Conservation (phyloP, 2,113 vertebrate species). For the Saguinus imperator region DNA sequence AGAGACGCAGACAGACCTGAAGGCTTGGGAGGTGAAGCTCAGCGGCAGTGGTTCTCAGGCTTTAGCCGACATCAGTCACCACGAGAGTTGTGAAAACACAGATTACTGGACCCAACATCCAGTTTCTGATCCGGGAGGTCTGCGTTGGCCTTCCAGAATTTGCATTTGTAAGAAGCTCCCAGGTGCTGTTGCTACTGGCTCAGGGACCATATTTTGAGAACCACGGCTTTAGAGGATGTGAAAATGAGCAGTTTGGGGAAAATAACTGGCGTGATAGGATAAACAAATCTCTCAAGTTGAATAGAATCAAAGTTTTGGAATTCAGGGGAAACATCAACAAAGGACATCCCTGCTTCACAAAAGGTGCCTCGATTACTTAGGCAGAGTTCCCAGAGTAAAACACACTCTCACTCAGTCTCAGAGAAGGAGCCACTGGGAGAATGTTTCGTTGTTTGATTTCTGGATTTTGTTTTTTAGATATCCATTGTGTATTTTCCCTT, state of each 20-base stretch:
- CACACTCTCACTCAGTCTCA: fast-evolving
- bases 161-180: background rate
- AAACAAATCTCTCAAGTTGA: background rate
- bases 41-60: background rate
- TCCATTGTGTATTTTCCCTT: background rate
- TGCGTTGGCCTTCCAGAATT: background rate
- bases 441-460: background rate
- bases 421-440: background rate
- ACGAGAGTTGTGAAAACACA: background rate
- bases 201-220: background rate
- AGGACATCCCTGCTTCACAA: background rate
- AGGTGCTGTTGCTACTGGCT: background rate
- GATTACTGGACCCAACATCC: too few species aligned
- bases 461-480: background rate
- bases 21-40: fast-evolving
- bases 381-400: too few species aligned
- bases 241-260: background rate
- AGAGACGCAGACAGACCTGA: background rate
- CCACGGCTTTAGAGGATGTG: background rate
- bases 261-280: fast-evolving
- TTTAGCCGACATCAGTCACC: fast-evolving
- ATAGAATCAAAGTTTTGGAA: background rate
- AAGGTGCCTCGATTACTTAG: background rate
- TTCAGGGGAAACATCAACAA: background rate
- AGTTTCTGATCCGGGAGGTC: background rate